Percentiles rank a stretch among this genome's conserved stretches.
Evolutionary conservation across 2,888 invertebrate species (phyloP).

Genomic region (Perizoma affinitatum): DNA sequence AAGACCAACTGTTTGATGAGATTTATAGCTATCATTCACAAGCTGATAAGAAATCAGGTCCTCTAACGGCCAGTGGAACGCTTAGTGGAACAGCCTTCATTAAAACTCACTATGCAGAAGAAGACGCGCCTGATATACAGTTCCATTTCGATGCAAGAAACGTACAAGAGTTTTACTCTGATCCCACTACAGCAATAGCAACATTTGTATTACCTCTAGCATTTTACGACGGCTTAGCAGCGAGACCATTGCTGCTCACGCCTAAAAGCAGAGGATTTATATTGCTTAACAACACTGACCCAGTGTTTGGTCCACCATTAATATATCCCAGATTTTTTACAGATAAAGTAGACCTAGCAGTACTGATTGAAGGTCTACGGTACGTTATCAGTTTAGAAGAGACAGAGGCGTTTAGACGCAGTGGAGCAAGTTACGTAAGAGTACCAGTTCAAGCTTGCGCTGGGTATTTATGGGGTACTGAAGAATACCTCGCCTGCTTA

Average conservation of each 20-base stretch:
- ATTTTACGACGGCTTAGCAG: constrained; percentile 85
- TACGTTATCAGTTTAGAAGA: constrained; percentile 84
- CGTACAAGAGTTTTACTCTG: constrained; percentile 82
- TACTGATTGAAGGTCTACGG: constrained; percentile 85
- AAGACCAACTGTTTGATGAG: constrained; percentile 68
- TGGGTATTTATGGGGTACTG: constrained; percentile 82
- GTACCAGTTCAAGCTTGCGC: constrained; percentile 85
- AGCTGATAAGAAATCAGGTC: constrained; percentile 70
- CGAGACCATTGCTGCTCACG: constrained; percentile 85
- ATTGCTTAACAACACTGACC: constrained; percentile 87
- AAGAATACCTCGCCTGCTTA: constrained; percentile 87
- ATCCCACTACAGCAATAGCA: constrained; percentile 80
- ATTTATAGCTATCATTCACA: constrained; percentile 70
- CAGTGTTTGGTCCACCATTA: constrained; percentile 87
- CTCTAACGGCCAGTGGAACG: constrained; percentile 81
- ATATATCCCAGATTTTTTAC: constrained; percentile 89
- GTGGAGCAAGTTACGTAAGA: constrained; percentile 83
- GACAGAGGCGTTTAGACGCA: constrained; percentile 83
- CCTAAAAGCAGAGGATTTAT: constrained; percentile 87
- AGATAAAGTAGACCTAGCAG: constrained; percentile 85
- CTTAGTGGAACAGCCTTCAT: constrained; percentile 85
- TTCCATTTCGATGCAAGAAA: constrained; percentile 85
- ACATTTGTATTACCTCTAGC: constrained; percentile 81
- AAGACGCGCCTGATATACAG: constrained; percentile 86
- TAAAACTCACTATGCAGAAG: constrained; percentile 77